Evolutionary conservation across 2,113 vertebrate species (phyloP), one percentile per base, ranked within the genome.

Genomic region (Lasiurus borealis): DNA sequence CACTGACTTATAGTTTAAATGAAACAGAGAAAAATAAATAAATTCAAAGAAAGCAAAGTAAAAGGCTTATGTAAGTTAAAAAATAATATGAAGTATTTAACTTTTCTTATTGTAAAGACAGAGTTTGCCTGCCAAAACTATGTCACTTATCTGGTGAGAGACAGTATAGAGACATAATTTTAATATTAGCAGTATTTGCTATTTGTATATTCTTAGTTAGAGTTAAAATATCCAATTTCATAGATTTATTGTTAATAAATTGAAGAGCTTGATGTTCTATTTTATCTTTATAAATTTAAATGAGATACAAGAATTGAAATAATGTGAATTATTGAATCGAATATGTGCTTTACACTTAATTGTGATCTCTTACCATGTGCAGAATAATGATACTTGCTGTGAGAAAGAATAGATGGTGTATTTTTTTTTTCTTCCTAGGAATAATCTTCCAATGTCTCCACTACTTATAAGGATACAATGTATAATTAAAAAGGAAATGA

Each of bases 41-140:
- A 69, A 50, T 52, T 82, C 12, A 91, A 93, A 93, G 59, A 31
- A 93, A 83, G 40, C 36, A 34, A 88, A 88, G 15, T 66, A 83
- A 72, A 90, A 90, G 57, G 5, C 36, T 87, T 71, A 83, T 31
- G 18, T 23, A 91, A 91, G 77, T 54, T 71, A 96, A 59, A 77
- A 13, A 66, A 57, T 50, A 85, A 73, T 31, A 40, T 68, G 10
- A 93, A 85, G 85, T 48, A 75, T 50, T 59, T 87, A 76, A 82
- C 44, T 86, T 90, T 78, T 68, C 6, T 82, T 52, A 71, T 77
- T 83, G 15, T 44, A 52, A 87, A 82, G 16, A 50, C 18, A 50
- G 31, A 48, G 2, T 52, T 88, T 71, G 8, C 10, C 27, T 50
- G 16, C 7, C 19, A 52, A 87, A 91, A 83, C 27, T 78, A 31